Evolutionary conservation across 2,888 invertebrate genomes (phyloP).

Genomic region (Drosophila austrosaltans): DNA sequence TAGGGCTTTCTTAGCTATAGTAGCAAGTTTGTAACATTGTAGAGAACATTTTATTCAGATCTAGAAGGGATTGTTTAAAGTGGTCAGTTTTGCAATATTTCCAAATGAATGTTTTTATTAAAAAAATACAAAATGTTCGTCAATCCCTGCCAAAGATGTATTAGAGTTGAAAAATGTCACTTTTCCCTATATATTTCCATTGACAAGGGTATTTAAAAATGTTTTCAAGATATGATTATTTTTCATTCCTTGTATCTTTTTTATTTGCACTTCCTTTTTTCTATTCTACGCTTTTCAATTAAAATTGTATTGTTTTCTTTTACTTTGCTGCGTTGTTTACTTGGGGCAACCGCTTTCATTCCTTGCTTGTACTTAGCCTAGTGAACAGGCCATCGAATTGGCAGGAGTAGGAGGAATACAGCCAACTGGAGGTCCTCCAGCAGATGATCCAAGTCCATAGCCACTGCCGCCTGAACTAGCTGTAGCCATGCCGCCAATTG

Average conservation of each 20-base stretch:
- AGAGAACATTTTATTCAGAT: neutral
- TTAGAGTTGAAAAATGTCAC: neutral
- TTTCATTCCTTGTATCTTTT: constrained; percentile 46
- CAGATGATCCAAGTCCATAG: constrained; percentile 47
- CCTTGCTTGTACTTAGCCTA: constrained; percentile 26
- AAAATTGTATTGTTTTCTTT: constrained; percentile 84
- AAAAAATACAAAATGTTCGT: too few relatives aligned
- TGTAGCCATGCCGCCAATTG: constrained; percentile 32
- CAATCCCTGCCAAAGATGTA: too few relatives aligned
- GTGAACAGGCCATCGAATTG: constrained; percentile 15
- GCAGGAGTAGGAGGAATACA: constrained; percentile 1
- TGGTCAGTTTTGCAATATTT: too few relatives aligned
- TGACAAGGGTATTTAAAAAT: constrained; percentile 1
- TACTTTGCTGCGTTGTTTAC: constrained; percentile 81
- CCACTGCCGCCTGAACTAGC: constrained; percentile 49
- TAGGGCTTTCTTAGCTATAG: neutral
- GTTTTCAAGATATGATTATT: neutral
- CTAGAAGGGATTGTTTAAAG: too few relatives aligned
- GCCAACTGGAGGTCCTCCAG: constrained; percentile 25
- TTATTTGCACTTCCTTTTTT: constrained; percentile 33
- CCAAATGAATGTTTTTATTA: too few relatives aligned
- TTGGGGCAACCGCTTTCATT: constrained; percentile 69
- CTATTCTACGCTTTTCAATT: constrained; percentile 81
- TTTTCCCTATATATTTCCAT: neutral
- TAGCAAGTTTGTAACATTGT: neutral